phyloP scores from a whole-genome alignment of 2,888 invertebrate species.

The Epistrophe grossulariae region DNA sequence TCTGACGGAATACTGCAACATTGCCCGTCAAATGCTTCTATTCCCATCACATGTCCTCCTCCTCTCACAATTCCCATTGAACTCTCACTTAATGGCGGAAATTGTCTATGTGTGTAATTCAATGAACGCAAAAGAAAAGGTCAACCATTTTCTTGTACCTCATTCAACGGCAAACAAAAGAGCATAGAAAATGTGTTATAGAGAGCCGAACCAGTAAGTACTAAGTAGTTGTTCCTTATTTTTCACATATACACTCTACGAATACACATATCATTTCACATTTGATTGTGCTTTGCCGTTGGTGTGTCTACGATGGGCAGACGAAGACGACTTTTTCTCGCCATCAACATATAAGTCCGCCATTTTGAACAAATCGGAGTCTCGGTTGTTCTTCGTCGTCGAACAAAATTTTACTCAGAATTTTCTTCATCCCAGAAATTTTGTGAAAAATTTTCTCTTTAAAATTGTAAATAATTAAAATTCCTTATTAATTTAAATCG shows the following conservation, averaged over 20 bases:
- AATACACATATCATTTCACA: constrained; percentile 58
- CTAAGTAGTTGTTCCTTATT: constrained; percentile 86
- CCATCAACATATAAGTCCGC: constrained; percentile 76
- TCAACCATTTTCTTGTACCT: neutral
- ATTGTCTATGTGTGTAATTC: constrained; percentile 84
- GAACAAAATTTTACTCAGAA: constrained; percentile 74
- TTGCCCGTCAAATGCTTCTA: neutral
- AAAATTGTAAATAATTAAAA: constrained; percentile 73
- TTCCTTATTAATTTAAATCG: constrained; percentile 70
- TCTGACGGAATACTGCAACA: constrained; percentile 54
- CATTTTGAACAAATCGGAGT: constrained; percentile 76
- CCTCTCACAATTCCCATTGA: constrained; percentile 83
- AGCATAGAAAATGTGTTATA: constrained; percentile 84
- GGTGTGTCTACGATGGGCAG: constrained; percentile 65
- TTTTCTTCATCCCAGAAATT: constrained; percentile 75
- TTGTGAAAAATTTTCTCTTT: constrained; percentile 73
- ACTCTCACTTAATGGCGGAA: constrained; percentile 85
- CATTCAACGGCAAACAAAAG: constrained; percentile 9
- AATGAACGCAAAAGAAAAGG: constrained; percentile 50
- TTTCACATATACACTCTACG: constrained; percentile 81
- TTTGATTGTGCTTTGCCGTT: constrained; percentile 71
- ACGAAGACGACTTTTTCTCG: constrained; percentile 72
- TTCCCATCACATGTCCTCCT: constrained; percentile 75
- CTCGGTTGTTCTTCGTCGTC: constrained; percentile 76
- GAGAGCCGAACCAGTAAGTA: constrained; percentile 90